Base-by-base conservation (phyloP, 2,888 invertebrate genomes). In the Periphyllus acericola region DNA sequence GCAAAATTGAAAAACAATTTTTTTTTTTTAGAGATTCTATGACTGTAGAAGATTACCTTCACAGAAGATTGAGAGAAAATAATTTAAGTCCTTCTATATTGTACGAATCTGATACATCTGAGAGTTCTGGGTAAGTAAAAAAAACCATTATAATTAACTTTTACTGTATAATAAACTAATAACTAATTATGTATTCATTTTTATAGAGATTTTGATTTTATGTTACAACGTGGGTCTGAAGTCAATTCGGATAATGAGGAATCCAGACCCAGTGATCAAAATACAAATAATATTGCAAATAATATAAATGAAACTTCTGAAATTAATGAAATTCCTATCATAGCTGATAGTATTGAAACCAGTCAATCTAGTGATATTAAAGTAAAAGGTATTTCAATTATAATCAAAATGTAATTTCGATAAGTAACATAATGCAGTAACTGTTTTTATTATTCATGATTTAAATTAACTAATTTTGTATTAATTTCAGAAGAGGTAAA, bases 31-130 rank as follows among this genome's bases (percentile, higher is more conserved):
- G 87, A 40, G 80, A 87, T 81, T 66, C 72, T 11, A 46, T 74
- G 74, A 66, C 80, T 60, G 19, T 87, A 6, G 60, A 81, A 66
- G 80, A 87, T 36, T 40, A 81, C n/a, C 19, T 87, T 60, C 74
- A 25, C 6, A 87, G 86, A 87, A 74, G 40, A 29, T 34, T 9
- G 3, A 11, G 71, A 78, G 8, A 46, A 80, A 66, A n/a, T 46
- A 17, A 11, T 40, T 60, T 0, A 17, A 40, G n/a, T 25, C 72
- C 60, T 29, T 40, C 40, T 6, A 0, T 60, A 36, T 86, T 72
- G 25, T 55, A 79, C 11, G 87, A 87, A 25, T 74, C 60, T 32
- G 60, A 21, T 46, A 4, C n/a, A 25, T 9, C 60, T 80, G 75
- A 72, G 25, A 71, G 78, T 32, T 36, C 80, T n/a, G 60, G 46